Base-by-base conservation (phyloP, 2,888 invertebrate genomes). In the Bugulina stolonifera region DNA sequence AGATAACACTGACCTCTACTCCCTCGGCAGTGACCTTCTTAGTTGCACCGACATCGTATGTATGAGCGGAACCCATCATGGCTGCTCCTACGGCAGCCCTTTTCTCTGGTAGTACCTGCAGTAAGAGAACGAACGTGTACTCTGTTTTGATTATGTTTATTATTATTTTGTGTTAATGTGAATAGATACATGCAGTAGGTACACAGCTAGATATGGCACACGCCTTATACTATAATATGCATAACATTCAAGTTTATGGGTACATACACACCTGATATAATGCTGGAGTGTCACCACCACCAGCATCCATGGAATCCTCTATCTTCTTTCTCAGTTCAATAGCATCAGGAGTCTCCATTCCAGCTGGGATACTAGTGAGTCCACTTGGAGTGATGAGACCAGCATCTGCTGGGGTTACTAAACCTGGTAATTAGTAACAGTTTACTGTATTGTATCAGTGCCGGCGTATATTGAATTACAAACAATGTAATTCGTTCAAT, bases 341-440 rank as follows among this genome's bases (percentile, higher is more conserved):
- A 77, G 94, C 93, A 83, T 99, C 98, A 0, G 99, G 99, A 0
- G 99, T 99, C 87, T 99, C 98, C 87, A 98, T 89, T 73, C 97
- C 97, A 69, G 94, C 91, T 22, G 96, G 94, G 73, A 96, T 92
- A 1, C 89, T 89, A 54, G 92, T 91, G 77, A 94, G 89, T 54
- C 97, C 96, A 76, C 94, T 93, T 0, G 96, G 96, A n/a, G 96
- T 97, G 25, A 93, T 92, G 69, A 96, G 87, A 2, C 83, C 81
- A 0, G 76, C 94, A 85, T 93, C 94, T 34, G 93, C 93, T 0
- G 96, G 96, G 0, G 96, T 97, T 0, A 93, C 91, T 75, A 94
- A 87, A 3, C 96, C 96, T 54, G 64, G 2, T 5, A 5, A 43
- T 43, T 43, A 18, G 5, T 43, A 43, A 43, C 18, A 43, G n/a